A percentile compares a stretch with the other conserved stretches of the same genome.
Evolutionary conservation across 2,888 invertebrate genomes (phyloP).

Genomic region (Gnatocerus cornutus): DNA sequence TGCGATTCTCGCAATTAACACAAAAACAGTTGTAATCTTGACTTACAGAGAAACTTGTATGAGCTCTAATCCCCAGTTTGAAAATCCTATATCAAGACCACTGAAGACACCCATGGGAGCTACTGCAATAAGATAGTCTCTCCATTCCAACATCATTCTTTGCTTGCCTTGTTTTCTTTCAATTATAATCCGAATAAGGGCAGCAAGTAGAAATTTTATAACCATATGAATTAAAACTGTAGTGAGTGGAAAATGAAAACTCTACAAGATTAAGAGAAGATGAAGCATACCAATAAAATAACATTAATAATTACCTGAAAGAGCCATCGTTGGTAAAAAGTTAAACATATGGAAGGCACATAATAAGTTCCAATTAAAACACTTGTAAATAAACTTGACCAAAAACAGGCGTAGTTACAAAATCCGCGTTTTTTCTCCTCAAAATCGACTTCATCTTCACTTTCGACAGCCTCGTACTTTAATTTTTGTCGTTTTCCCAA

Average conservation of each 20-base stretch:
- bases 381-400: constrained; percentile 67
- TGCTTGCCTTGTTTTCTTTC: constrained; percentile 76
- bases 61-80: constrained; percentile 97
- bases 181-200: constrained; percentile 78
- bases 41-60: constrained; percentile 71
- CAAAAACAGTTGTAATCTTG: too few species aligned
- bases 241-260: constrained; percentile 89
- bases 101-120: constrained; percentile 93
- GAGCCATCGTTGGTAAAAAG: constrained; percentile 97
- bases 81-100: constrained; percentile 97
- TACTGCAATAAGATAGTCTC: constrained; percentile 84
- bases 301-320: constrained; percentile 78
- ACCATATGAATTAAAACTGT: constrained; percentile 93
- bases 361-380: constrained; percentile 88
- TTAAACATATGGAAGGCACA: constrained; percentile 93
- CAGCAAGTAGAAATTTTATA: constrained; percentile 89
- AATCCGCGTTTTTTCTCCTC: constrained; percentile 62
- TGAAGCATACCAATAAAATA: neutral
- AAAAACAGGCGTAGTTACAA: constrained; percentile 66
- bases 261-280: constrained; percentile 73
- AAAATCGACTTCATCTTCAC: constrained; percentile 61
- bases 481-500: constrained; percentile 59
- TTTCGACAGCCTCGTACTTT: constrained; percentile 63
- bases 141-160: constrained; percentile 82
- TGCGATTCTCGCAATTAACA: neutral